Evolutionary conservation across 2,888 invertebrate genomes (phyloP).

Genomic region (Leucophenga maculata): DNA sequence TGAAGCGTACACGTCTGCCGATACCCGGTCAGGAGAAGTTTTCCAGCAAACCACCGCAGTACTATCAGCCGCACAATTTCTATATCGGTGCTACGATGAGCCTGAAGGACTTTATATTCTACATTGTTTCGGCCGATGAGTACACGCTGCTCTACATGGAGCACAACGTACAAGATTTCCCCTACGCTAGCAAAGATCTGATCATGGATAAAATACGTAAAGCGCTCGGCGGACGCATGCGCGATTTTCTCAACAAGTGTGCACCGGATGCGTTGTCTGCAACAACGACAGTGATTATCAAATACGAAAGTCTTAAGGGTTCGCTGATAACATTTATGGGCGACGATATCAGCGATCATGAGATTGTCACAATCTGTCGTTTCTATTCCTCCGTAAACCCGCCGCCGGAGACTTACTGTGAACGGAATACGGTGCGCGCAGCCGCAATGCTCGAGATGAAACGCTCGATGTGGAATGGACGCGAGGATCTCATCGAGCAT

Average conservation of each 20-base stretch:
- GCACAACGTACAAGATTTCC: constrained; percentile 81
- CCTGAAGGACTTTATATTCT: constrained; percentile 84
- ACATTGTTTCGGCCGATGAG: constrained; percentile 86
- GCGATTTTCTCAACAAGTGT: constrained; percentile 82
- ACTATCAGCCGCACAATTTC: constrained; percentile 86
- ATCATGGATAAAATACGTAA: constrained; percentile 84
- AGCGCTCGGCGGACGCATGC: constrained; percentile 78
- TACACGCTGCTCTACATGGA: constrained; percentile 92
- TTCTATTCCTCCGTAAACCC: constrained; percentile 79
- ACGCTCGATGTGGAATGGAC: constrained; percentile 81
- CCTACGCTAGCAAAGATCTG: constrained; percentile 80
- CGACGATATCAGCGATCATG: constrained; percentile 83
- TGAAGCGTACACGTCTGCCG: constrained; percentile 79
- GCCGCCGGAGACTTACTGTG: constrained; percentile 66
- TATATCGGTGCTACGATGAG: constrained; percentile 87
- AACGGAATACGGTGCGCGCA: constrained; percentile 74
- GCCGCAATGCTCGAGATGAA: constrained; percentile 81
- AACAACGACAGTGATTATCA: constrained; percentile 46
- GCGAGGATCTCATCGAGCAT: constrained; percentile 77
- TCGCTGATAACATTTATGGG: constrained; percentile 79
- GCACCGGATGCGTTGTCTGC: constrained; percentile 67
- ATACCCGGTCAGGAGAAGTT: constrained; percentile 83
- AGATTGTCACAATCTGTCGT: constrained; percentile 83
- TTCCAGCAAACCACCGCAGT: constrained; percentile 80
- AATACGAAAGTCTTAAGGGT: constrained; percentile 73